phyloP scores from a whole-genome alignment of 2,113 vertebrate genomes.

The Opisthocomus hoazin region DNA sequence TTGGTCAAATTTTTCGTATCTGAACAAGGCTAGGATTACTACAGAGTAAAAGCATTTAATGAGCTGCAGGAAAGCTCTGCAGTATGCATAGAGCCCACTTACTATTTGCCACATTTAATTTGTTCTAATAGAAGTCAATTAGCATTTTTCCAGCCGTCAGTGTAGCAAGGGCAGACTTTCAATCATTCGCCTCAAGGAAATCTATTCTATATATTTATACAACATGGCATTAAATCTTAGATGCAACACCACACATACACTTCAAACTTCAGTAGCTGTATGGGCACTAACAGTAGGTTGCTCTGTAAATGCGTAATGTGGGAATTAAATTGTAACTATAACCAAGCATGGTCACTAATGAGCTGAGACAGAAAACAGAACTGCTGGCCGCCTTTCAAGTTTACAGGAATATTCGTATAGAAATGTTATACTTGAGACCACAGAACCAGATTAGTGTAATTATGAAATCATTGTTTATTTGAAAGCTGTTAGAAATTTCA shows the following conservation, averaged over 20 bases:
- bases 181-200: background rate
- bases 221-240: background rate
- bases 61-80: background rate
- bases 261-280: background rate
- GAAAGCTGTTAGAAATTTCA: background rate
- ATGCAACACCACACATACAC: background rate
- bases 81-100: background rate
- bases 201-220: background rate
- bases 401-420: background rate
- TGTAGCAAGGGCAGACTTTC: background rate
- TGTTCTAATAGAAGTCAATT: background rate
- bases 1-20: background rate
- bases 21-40: background rate
- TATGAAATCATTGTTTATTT: slow-evolving; percentile 20
- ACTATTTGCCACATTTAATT: background rate
- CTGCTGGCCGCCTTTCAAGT: slow-evolving; percentile 13
- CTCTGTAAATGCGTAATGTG: background rate
- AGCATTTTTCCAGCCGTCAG: background rate
- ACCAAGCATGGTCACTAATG: slow-evolving; percentile 4
- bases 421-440: background rate
- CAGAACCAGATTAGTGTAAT: background rate
- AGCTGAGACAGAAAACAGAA: background rate
- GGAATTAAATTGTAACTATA: background rate
- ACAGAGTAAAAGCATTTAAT: background rate
- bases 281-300: background rate